These are phyloP conservation scores for Nycticryphes semicollaris DNA, from an alignment of 2,113 vertebrate genomes.

Conservation along the genomic window DNA sequence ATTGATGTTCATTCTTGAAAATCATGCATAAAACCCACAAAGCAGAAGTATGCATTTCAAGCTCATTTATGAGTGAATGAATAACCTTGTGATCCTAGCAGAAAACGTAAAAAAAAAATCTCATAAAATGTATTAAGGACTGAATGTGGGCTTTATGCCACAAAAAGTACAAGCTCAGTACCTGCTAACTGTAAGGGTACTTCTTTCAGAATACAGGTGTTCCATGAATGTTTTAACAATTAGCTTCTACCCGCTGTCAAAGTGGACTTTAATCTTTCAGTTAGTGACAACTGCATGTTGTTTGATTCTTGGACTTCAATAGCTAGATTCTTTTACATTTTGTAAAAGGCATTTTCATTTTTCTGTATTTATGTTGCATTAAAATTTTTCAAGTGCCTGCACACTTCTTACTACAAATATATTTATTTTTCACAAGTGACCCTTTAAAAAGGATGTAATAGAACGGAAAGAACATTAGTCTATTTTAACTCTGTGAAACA, in stretches of 20 bases:
- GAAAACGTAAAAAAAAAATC: background rate
- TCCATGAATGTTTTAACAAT: background rate
- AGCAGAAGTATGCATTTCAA: background rate
- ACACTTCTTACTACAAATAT: background rate
- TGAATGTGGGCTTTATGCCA: background rate
- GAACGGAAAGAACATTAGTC: background rate
- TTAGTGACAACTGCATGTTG: background rate
- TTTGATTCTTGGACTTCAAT: background rate
- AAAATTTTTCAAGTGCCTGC: background rate
- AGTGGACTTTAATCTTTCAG: background rate
- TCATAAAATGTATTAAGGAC: background rate
- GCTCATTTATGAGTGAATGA: background rate
- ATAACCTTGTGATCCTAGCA: background rate
- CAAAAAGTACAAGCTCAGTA: background rate
- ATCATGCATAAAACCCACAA: background rate
- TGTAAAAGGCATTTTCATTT: background rate
- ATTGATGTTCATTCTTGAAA: background rate
- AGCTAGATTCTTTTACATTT: background rate
- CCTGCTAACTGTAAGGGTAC: background rate
- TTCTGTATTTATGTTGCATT: background rate
- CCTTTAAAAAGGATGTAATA: background rate
- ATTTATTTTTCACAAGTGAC: background rate
- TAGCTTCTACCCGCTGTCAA: background rate
- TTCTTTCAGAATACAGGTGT: background rate
- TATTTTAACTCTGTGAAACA: background rate